Evolutionary conservation across 2,113 vertebrate genomes (phyloP).

Genomic region (Patagioenas fasciata): DNA sequence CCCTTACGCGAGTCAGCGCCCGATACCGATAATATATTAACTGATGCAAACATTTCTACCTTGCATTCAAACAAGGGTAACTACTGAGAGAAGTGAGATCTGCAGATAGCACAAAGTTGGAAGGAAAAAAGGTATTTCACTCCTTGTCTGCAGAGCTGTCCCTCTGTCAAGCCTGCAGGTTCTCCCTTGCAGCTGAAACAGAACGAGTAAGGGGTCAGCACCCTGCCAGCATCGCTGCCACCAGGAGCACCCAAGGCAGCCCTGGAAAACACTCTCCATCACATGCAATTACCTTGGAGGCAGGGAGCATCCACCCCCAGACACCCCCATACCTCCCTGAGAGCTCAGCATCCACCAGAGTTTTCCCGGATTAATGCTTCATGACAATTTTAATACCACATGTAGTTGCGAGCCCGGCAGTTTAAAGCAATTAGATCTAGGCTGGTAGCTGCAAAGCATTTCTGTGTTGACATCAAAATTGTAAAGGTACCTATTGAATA

Average conservation of each 20-base stretch:
- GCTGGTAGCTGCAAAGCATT: slow-evolving; percentile 5
- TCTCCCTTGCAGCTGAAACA: not conserved
- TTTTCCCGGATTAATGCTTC: not conserved
- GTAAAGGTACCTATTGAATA: not conserved
- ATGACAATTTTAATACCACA: not conserved
- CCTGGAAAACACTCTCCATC: not conserved
- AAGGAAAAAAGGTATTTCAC: not conserved
- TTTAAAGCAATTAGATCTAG: not conserved
- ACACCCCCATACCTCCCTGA: not conserved
- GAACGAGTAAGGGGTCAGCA: not conserved
- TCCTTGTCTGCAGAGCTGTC: not conserved
- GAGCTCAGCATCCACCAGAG: not conserved
- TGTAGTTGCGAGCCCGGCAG: not conserved
- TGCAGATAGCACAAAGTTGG: not conserved
- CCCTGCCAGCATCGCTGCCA: not conserved
- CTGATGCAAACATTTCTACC: not conserved
- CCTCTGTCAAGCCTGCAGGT: not conserved
- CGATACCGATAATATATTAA: not conserved
- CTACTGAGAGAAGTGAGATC: accelerated
- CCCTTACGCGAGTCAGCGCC: not conserved
- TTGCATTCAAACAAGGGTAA: not conserved
- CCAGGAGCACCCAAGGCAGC: not conserved
- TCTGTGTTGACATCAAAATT: not conserved
- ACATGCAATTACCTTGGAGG: not conserved
- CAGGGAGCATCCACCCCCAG: not conserved